Evolutionary conservation across 2,113 vertebrate genomes (phyloP), one percentile per base, ranked within the genome.

Genomic region (Dromaius novaehollandiae): DNA sequence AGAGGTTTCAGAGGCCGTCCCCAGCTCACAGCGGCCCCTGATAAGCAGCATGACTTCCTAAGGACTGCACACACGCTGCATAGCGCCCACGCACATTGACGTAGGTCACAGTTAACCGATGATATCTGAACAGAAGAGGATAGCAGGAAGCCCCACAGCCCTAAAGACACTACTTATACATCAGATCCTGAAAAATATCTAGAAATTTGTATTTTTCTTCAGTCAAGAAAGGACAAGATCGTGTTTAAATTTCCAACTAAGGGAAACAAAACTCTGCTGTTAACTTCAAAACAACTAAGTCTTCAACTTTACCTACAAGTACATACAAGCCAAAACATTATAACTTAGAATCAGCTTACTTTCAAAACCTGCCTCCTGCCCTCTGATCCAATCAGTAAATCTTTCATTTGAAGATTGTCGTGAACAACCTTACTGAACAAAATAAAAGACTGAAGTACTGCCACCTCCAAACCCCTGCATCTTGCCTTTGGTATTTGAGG

Each of bases 351-450:
- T 75, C 82, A 91, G 61, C 93, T 81, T 77, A 65, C 74, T 93
- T 80, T 74, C 75, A 80, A 91, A 77, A 86, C 56, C 83, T 88
- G 89, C 70, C 94, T 96, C 73, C 73, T 86, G 89, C 80, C 53
- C 32, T 60, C 95, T 83, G 96, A 93, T 95, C 88, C 94, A 94
- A 97, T 42, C 81, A 90, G 79, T 32, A 60, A 63, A 64, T 74
- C 76, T 79, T 85, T 86, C 76, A 87, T 77, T 82, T 93, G 44
- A 89, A 97, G 85, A 87, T 93, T 94, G 92, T 94, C 40, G 86
- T n/a, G 70, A 92, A 81, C 77, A 91, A 83, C n/a, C 38, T 88
- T 89, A 48, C 55, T 34, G 75, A 90, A 79, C 90, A 84, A 89
- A 82, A 79, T 80, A 73, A 85, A 82, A 78, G 17, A n/a, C 34